A percentile compares a stretch with the other conserved stretches of the same genome.
These are phyloP conservation scores for Hepsetus odoe DNA, from an alignment of 2,113 vertebrate species.

Conservation along the genomic window DNA sequence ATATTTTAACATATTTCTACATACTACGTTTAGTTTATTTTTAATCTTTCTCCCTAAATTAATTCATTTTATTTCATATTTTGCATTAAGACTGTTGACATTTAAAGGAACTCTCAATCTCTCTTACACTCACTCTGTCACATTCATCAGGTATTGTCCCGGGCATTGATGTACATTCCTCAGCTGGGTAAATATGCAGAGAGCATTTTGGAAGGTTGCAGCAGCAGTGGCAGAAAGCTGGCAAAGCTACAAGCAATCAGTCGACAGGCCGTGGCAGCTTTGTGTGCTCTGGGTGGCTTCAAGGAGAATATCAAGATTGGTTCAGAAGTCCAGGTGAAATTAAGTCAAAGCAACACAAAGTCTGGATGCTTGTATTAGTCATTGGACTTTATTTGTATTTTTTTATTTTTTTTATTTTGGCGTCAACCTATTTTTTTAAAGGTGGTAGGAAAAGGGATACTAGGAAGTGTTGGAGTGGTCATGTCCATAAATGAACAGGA, in stretches of 20 bases:
- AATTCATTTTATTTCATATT: too few relatives aligned
- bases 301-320: constrained; percentile 99
- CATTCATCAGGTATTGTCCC: constrained; percentile 86
- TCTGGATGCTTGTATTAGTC: neutral
- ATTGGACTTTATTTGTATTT: neutral
- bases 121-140: neutral
- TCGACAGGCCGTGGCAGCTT: constrained; percentile 93
- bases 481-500: constrained; percentile 98
- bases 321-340: constrained; percentile 93
- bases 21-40: too few relatives aligned
- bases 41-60: too few relatives aligned
- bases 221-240: constrained; percentile 91
- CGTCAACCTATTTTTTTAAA: constrained; percentile 57
- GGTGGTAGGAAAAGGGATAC: constrained; percentile 94
- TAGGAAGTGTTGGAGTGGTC: constrained; percentile 91
- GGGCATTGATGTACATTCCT: constrained; percentile 96
- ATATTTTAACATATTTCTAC: too few relatives aligned
- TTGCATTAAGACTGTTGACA: too few relatives aligned
- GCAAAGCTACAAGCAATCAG: constrained; percentile 94
- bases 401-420: neutral
- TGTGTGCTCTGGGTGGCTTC: constrained; percentile 96
- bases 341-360: neutral
- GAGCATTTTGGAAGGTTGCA: constrained; percentile 93
- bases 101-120: constrained; percentile 2
- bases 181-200: constrained; percentile 95